Percentiles rank a stretch among this genome's conserved stretches.
These are phyloP conservation scores for Julus scanicus DNA, from an alignment of 2,888 invertebrate genomes.

Conservation along the genomic window DNA sequence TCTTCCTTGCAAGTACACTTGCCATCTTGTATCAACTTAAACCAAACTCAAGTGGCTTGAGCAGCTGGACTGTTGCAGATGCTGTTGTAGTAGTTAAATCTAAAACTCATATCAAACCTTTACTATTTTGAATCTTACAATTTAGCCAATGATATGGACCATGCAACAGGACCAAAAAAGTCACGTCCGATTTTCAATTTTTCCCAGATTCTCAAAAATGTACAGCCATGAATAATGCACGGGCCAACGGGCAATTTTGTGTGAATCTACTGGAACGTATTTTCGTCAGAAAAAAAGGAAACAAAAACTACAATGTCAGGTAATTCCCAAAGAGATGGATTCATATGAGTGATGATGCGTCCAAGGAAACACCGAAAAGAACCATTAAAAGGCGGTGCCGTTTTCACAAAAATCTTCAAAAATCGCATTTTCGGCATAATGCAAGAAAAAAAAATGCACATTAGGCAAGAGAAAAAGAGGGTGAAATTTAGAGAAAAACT, in stretches of 20 bases:
- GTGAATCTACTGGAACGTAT: conserved; percentile 1
- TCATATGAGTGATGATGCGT: conserved; percentile 27
- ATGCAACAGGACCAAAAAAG: neutral
- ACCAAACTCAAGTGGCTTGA: no score
- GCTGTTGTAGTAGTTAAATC: no score
- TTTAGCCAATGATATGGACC: no score
- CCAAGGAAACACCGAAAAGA: neutral
- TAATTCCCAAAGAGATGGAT: conserved; percentile 2
- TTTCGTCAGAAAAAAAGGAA: neutral
- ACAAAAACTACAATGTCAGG: conserved; percentile 8
- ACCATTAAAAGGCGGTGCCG: conserved; percentile 15
- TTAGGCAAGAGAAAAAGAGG: neutral
- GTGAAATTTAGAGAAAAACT: neutral
- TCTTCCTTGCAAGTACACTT: no score
- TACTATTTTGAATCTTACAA: no score
- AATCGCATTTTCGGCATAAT: conserved; percentile 6
- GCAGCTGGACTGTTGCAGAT: no score
- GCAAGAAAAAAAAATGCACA: neutral
- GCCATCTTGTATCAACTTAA: no score
- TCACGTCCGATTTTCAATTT: neutral
- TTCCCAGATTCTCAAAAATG: neutral
- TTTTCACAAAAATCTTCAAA: neutral
- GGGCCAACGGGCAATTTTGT: conserved; percentile 37
- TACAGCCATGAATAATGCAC: conserved; percentile 2
- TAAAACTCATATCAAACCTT: no score